A percentile compares a stretch with the other conserved stretches of the same genome.
Evolutionary conservation across 2,797 vertebrate genomes (phyloP).

Genomic region (Atherinosoma microstoma): DNA sequence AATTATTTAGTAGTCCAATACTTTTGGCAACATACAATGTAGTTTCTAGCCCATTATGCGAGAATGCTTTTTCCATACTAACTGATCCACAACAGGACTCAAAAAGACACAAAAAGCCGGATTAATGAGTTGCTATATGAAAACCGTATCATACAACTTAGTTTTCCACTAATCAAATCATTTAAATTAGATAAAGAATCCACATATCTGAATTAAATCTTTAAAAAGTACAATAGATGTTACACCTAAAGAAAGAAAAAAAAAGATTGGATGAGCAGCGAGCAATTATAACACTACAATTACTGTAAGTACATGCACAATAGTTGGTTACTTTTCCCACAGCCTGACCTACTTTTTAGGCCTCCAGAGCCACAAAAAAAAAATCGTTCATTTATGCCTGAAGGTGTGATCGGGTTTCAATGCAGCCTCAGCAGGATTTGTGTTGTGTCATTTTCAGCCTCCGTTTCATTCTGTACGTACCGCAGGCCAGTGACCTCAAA

Average conservation of each 20-base stretch:
- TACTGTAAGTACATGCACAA: background rate
- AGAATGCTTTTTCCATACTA: background rate
- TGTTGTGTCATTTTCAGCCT: slow-evolving; percentile 14
- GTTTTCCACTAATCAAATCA: background rate
- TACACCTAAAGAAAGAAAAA: background rate
- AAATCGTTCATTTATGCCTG: slow-evolving; percentile 55
- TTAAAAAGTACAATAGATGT: background rate
- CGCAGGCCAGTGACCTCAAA: background rate
- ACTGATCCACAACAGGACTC: too few species aligned
- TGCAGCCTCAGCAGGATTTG: slow-evolving; percentile 28
- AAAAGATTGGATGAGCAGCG: background rate
- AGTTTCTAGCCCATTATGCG: too few species aligned
- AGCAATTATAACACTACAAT: background rate
- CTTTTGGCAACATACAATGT: too few species aligned
- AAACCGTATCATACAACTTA: background rate
- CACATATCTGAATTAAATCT: background rate
- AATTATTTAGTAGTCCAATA: too few species aligned
- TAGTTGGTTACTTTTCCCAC: slow-evolving; percentile 16
- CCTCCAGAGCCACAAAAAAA: slow-evolving; percentile 34
- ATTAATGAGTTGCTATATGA: background rate
- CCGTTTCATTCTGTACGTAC: slow-evolving; percentile 3
- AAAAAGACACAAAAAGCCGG: background rate
- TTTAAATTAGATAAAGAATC: background rate
- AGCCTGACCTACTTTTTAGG: slow-evolving; percentile 34
- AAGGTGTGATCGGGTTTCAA: slow-evolving; percentile 52